Evolutionary conservation across 2,888 invertebrate genomes (phyloP).

Genomic region (Diadromus collaris): DNA sequence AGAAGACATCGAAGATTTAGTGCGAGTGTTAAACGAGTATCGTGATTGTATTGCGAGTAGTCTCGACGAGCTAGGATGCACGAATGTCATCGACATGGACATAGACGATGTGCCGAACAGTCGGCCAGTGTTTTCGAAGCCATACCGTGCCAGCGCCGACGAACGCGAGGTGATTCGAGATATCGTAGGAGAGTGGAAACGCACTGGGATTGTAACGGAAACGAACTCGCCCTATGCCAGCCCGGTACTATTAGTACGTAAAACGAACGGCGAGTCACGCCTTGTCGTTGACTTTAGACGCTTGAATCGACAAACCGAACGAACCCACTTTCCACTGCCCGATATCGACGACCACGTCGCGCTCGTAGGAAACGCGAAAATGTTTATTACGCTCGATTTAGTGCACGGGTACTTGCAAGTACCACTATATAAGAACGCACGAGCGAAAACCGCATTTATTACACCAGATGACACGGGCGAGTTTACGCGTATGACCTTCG

Average conservation of each 20-base stretch:
- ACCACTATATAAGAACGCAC: no score
- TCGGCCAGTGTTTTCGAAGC: slow-evolving; percentile 28
- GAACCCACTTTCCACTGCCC: no score
- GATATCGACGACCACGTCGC: no score
- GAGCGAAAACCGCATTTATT: no score
- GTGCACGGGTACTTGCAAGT: no score
- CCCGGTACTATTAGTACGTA: slow-evolving; percentile 52
- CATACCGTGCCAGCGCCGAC: slow-evolving; percentile 35
- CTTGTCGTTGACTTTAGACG: no score
- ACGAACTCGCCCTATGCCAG: no score
- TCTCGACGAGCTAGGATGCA: slow-evolving; percentile 29
- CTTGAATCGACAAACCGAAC: background rate
- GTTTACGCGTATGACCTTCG: no score
- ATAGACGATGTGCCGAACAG: slow-evolving; percentile 30
- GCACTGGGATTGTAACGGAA: background rate
- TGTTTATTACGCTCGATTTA: no score
- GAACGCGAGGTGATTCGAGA: slow-evolving; percentile 4
- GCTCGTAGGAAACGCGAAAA: no score
- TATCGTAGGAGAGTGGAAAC: slow-evolving; percentile 3
- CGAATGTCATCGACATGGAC: slow-evolving; percentile 27
- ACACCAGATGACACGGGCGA: no score
- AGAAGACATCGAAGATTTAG: slow-evolving; percentile 19
- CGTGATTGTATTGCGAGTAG: slow-evolving; percentile 19
- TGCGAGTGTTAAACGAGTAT: slow-evolving; percentile 26
- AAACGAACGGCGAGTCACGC: slow-evolving; percentile 32